phyloP scores from a whole-genome alignment of 1,140 invertebrate species.

The Oncopeltus fasciatus region DNA sequence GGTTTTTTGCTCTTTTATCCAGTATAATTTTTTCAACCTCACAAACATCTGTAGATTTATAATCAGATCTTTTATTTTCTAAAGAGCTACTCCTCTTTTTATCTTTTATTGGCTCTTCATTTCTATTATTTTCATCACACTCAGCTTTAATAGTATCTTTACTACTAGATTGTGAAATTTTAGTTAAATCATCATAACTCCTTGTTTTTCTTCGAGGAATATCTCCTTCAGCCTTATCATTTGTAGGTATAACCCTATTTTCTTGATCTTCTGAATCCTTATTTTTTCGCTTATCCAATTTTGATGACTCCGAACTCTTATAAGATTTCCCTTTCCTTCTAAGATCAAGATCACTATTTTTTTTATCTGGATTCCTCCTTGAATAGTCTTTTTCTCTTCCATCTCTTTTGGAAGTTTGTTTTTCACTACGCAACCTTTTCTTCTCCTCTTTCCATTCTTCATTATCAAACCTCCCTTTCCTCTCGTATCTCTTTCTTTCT shows the following conservation, averaged over 20 bases:
- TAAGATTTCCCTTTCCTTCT: background rate
- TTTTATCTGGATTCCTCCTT: slow-evolving; percentile 9
- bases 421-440: slow-evolving; percentile 4
- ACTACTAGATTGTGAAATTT: no score
- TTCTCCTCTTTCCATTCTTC: slow-evolving; percentile 8
- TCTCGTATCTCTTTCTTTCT: slow-evolving; percentile 10
- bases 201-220: background rate
- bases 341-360: background rate
- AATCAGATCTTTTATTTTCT: background rate
- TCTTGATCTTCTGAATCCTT: background rate
- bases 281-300: background rate
- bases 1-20: background rate
- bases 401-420: slow-evolving; percentile 1
- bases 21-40: background rate
- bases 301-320: background rate
- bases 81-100: background rate
- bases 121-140: background rate
- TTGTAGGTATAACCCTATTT: background rate
- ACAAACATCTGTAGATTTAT: background rate
- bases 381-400: slow-evolving; percentile 11
- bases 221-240: background rate
- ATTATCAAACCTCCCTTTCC: slow-evolving; percentile 1
- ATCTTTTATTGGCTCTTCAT: background rate
- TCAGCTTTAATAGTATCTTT: no score
- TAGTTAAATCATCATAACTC: background rate